Conservation (phyloP, 2,888 invertebrate genomes). For the Ashinkailepas kermadecensis region DNA sequence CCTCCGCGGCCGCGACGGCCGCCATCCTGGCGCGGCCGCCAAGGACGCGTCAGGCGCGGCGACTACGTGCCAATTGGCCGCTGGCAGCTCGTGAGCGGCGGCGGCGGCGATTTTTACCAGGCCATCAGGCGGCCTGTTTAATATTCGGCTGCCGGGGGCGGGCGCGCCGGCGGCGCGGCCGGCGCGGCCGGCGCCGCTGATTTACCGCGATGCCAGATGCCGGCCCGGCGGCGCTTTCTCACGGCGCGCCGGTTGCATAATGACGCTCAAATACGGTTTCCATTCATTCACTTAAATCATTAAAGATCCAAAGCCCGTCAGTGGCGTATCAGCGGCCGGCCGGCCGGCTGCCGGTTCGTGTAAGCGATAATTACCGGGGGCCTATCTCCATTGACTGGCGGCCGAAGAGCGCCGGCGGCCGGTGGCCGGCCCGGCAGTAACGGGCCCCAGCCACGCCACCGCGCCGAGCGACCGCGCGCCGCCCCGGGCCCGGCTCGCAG, state of each 20-base stretch:
- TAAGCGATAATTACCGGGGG: neutral
- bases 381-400: conserved; percentile 22
- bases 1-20: too few species aligned
- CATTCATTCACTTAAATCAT: conserved; percentile 21
- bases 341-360: neutral
- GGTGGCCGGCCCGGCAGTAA: neutral
- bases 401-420: conserved; percentile 21
- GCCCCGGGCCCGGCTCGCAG: neutral
- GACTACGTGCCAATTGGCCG: neutral
- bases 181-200: neutral
- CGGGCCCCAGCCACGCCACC: neutral
- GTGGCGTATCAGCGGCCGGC: neutral
- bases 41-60: neutral
- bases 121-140: conserved; percentile 2
- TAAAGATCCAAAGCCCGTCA: conserved; percentile 8
- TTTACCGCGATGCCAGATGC: conserved; percentile 6
- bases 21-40: neutral
- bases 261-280: conserved; percentile 20
- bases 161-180: neutral
- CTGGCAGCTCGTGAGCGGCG: neutral
- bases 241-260: conserved; percentile 12
- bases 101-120: neutral
- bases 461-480: neutral
- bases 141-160: neutral
- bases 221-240: conserved; percentile 9